These are phyloP conservation scores for Neoascia interrupta DNA, from an alignment of 2,888 invertebrate genomes.

Conservation along the genomic window DNA sequence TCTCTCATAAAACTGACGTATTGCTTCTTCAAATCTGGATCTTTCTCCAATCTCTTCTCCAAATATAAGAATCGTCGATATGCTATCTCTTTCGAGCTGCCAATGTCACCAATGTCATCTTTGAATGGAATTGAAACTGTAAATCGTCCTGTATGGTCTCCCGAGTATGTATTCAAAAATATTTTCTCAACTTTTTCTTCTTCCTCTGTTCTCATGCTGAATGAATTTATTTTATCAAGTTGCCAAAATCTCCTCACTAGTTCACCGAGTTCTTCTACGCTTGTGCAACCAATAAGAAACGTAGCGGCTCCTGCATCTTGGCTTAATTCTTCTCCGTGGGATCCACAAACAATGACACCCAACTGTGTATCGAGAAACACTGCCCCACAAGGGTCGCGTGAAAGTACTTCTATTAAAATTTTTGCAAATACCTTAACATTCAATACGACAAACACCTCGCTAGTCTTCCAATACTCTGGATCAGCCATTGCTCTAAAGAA, in stretches of 20 bases:
- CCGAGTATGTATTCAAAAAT: not conserved
- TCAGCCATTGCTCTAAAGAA: not conserved
- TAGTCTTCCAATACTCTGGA: not conserved
- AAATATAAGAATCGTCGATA: not conserved
- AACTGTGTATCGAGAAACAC: not conserved
- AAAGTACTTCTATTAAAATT: not conserved
- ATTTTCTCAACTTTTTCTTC: conserved; percentile 6
- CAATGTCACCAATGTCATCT: not conserved
- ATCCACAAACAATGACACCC: not conserved
- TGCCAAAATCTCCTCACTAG: conserved; percentile 1
- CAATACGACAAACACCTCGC: not conserved
- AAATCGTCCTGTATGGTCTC: no score
- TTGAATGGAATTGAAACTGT: not conserved
- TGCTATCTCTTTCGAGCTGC: not conserved
- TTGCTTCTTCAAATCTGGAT: not conserved
- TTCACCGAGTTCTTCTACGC: not conserved
- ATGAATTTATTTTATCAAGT: not conserved
- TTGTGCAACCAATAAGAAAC: not conserved
- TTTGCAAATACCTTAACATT: not conserved
- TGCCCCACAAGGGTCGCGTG: not conserved
- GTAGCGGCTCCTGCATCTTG: not conserved
- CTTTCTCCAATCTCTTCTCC: not conserved
- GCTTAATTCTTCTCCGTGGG: not conserved
- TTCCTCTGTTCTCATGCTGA: not conserved
- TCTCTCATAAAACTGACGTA: conserved; percentile 12